phyloP scores from a whole-genome alignment of 2,888 invertebrate genomes.

The Luffia ferchaultella region DNA sequence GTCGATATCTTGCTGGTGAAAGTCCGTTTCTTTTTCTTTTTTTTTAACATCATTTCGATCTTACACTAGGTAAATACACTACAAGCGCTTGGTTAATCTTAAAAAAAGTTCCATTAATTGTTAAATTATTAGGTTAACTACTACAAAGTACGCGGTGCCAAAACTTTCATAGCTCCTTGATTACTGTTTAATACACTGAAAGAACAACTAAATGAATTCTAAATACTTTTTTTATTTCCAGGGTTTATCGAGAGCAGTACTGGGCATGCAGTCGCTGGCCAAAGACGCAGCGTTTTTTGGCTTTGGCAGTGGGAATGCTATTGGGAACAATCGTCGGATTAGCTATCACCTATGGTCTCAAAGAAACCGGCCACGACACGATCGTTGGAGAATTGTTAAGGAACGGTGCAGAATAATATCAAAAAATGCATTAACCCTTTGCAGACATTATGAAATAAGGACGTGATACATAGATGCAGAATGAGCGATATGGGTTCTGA shows the following conservation, averaged over 20 bases:
- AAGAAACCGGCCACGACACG: conserved; percentile 17
- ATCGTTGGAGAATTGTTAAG: conserved; percentile 26
- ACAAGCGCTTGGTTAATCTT: too few relatives aligned
- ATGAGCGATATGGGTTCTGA: neutral
- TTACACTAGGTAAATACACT: too few relatives aligned
- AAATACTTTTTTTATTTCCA: too few relatives aligned
- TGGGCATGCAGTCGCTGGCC: conserved; percentile 54
- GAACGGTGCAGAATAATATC: conserved; percentile 13
- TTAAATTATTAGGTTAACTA: too few relatives aligned
- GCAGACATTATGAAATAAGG: neutral
- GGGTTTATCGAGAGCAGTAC: conserved; percentile 52
- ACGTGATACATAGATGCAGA: neutral
- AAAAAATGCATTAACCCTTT: neutral
- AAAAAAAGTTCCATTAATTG: too few relatives aligned
- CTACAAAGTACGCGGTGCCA: too few relatives aligned
- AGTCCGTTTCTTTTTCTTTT: too few relatives aligned
- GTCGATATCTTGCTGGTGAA: too few relatives aligned
- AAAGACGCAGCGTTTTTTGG: conserved; percentile 33
- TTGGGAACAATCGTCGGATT: conserved; percentile 43
- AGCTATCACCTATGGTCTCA: conserved; percentile 25
- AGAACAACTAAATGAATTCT: too few relatives aligned
- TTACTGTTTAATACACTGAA: too few relatives aligned
- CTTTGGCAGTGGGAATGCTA: conserved; percentile 37
- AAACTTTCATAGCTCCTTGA: too few relatives aligned
- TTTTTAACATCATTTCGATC: too few relatives aligned